These are phyloP conservation scores for Lycocorax pyrrhopterus DNA, from an alignment of 2,113 vertebrate species.

Conservation along the genomic window DNA sequence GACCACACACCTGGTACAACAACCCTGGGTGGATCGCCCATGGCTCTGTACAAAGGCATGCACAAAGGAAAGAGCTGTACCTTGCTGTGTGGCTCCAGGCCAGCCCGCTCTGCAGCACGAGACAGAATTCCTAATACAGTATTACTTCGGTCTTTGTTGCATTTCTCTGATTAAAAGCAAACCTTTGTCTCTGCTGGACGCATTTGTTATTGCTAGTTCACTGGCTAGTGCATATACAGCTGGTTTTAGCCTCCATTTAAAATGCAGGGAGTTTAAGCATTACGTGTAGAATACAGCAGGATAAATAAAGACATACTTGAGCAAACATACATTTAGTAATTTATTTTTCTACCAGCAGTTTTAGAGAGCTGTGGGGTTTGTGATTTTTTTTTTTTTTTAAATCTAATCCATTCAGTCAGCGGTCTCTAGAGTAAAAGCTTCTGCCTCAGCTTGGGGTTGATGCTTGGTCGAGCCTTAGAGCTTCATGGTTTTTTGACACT, in stretches of 20 bases:
- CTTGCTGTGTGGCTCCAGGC: not conserved
- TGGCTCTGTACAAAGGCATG: not conserved
- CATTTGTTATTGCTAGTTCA: not conserved
- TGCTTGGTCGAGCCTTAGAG: conserved; percentile 62
- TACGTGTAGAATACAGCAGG: not conserved
- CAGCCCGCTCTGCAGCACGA: not conserved
- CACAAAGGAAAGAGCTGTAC: not conserved
- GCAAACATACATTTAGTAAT: conserved; percentile 31
- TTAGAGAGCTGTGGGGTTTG: not conserved
- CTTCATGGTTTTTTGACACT: conserved; percentile 65
- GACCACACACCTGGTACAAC: not conserved
- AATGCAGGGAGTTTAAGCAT: not conserved
- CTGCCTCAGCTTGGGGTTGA: conserved; percentile 56
- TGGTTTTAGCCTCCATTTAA: not conserved
- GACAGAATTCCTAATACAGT: not conserved
- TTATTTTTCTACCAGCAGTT: conserved; percentile 49
- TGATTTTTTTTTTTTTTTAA: not conserved
- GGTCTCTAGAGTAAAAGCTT: conserved; percentile 60
- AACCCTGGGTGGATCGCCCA: fast-evolving
- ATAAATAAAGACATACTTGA: conserved; percentile 48
- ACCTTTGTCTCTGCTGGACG: not conserved
- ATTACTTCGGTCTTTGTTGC: not conserved
- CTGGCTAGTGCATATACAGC: not conserved
- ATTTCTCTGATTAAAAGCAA: not conserved
- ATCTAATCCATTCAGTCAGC: conserved; percentile 57